Base-by-base conservation (phyloP, 2,888 invertebrate genomes). In the Watsonalla binaria region DNA sequence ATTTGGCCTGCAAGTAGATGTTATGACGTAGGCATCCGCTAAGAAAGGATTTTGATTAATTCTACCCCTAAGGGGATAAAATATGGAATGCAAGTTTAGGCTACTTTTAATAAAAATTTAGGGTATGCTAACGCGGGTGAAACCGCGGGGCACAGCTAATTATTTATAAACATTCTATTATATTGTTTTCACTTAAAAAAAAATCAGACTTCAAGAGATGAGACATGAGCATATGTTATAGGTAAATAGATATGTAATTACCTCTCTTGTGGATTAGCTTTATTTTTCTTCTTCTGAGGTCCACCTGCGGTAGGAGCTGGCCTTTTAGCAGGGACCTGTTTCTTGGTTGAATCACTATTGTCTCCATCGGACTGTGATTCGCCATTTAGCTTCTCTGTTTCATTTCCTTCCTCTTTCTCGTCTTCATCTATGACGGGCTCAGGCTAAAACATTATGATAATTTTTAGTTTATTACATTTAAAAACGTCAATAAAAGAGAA, bases 351-450 rank as follows among this genome's bases (percentile, higher is more conserved):
- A 46, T 56, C 53, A 0, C 57, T 35, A 14, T 60, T 62, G 42
- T 70, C 63, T 37, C 74, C 73, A 13, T 68, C 70, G n/a, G 77
- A 61, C 47, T 76, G 63, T 6, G 59, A 67, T 37, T 82, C 78
- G 15, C 80, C 84, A 70, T 86, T 86, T 65, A 78, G 64, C 67
- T 76, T 61, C 6, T 49, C 39, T 5, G 59, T 68, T 54, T 70
- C 74, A 5, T 57, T 54, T 46, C 60, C 59, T 51, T 77, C 82
- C 65, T 84, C 85, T 35, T 24, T 24, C 24, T 91, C 88, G 57
- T 86, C 84, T 47, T 84, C 86, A 60, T 88, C 88, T 68, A 87
- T 89, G 1, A 84, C 78, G 58, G 84, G 82, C 60, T 90, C 85
- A 49, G 91, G 91, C 91, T 91, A 59, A 45, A 78, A 77, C 46